These are phyloP conservation scores for Clanis bilineata DNA, from an alignment of 2,888 invertebrate genomes.

Conservation along the genomic window DNA sequence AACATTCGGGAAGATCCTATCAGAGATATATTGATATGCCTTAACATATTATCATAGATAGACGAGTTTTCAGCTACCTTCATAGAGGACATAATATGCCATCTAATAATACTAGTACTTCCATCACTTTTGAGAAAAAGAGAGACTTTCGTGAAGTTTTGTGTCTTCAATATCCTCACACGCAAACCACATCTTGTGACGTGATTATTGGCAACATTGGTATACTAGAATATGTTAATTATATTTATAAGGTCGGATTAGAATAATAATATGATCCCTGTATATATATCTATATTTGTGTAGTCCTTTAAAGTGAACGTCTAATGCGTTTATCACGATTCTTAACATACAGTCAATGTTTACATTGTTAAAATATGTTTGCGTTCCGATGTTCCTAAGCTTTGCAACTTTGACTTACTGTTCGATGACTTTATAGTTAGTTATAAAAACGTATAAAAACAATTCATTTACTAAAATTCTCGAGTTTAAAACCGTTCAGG, in stretches of 20 bases:
- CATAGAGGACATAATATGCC: too few relatives aligned
- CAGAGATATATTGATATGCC: too few relatives aligned
- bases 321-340: conserved; percentile 13
- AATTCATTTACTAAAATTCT: too few relatives aligned
- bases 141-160: background rate
- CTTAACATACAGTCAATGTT: conserved; percentile 6
- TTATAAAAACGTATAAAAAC: too few relatives aligned
- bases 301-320: conserved; percentile 1
- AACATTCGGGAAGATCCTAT: too few relatives aligned
- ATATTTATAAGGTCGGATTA: background rate
- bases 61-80: too few relatives aligned
- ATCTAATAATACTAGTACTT: too few relatives aligned
- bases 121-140: background rate
- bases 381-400: background rate
- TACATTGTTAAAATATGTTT: conserved; percentile 10
- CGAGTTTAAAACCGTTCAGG: too few relatives aligned
- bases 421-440: too few relatives aligned
- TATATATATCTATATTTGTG: background rate
- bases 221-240: background rate
- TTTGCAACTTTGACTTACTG: background rate
- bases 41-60: too few relatives aligned
- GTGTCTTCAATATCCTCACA: too few relatives aligned
- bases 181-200: background rate
- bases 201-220: background rate
- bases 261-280: background rate